These are phyloP conservation scores for Athene cunicularia DNA, from an alignment of 2,113 vertebrate species.

Conservation along the genomic window DNA sequence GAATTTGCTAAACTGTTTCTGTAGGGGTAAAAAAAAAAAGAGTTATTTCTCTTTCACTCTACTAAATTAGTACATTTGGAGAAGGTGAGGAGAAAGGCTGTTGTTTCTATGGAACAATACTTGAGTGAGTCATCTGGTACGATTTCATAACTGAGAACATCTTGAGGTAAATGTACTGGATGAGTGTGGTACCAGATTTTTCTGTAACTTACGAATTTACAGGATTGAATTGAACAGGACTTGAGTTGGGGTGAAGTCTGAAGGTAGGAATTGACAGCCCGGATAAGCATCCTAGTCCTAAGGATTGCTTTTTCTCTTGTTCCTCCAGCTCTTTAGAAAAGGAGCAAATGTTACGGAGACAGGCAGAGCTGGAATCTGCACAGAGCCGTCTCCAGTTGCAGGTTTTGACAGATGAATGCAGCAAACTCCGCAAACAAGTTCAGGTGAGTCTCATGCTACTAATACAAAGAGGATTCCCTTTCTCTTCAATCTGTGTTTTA, in stretches of 20 bases:
- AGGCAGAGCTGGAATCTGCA: slow-evolving; percentile 91
- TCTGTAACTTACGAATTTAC: neutral
- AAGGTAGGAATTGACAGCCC: neutral
- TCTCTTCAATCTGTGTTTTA: neutral
- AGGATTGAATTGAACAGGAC: neutral
- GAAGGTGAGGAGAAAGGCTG: neutral
- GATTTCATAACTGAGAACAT: neutral
- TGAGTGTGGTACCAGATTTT: neutral
- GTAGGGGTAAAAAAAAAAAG: neutral
- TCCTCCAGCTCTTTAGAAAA: slow-evolving; percentile 81
- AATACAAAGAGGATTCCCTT: neutral
- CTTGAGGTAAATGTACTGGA: neutral
- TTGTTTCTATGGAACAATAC: neutral
- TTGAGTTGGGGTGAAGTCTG: neutral
- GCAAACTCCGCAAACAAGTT: slow-evolving; percentile 84
- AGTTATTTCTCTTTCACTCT: neutral
- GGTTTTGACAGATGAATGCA: slow-evolving; percentile 85
- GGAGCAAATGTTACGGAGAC: slow-evolving; percentile 85
- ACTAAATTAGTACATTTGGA: neutral
- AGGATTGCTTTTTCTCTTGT: neutral
- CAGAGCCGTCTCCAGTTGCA: slow-evolving; percentile 91
- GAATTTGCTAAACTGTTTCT: neutral
- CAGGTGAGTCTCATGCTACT: slow-evolving; percentile 75
- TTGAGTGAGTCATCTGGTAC: neutral
- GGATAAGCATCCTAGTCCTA: neutral